phyloP scores from a whole-genome alignment of 2,888 invertebrate species.

The Polyploca ridens region DNA sequence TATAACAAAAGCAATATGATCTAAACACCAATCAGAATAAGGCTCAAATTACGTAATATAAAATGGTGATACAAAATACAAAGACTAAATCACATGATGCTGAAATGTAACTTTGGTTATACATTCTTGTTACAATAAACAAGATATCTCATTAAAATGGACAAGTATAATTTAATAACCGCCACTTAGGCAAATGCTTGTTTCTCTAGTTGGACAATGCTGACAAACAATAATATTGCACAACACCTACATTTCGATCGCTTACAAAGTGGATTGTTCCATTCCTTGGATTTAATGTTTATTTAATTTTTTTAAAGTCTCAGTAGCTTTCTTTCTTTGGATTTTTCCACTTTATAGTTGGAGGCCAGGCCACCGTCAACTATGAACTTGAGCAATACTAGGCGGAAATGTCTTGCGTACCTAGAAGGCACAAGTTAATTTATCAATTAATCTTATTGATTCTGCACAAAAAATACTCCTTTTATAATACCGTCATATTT shows the following conservation, averaged over 20 bases:
- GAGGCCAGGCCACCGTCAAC: too few species aligned
- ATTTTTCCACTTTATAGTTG: too few species aligned
- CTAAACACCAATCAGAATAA: background rate
- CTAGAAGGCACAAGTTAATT: too few species aligned
- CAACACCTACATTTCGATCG: conserved; percentile 37
- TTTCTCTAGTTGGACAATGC: conserved; percentile 39
- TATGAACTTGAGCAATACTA: too few species aligned
- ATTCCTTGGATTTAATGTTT: background rate
- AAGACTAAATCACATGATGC: too few species aligned
- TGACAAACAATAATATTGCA: conserved; percentile 35
- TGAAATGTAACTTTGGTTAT: background rate
- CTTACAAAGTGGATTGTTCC: conserved; percentile 12
- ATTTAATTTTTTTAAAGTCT: too few species aligned
- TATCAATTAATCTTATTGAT: too few species aligned
- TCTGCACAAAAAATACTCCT: too few species aligned
- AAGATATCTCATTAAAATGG: conserved; percentile 4
- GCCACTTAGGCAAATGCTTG: conserved; percentile 29
- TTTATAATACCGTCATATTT: too few species aligned
- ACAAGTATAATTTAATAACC: conserved; percentile 4
- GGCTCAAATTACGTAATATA: too few species aligned
- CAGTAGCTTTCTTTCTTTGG: too few species aligned
- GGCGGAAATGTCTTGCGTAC: too few species aligned
- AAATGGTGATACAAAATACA: background rate
- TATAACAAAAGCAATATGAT: background rate
- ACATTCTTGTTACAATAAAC: background rate